phyloP scores from a whole-genome alignment of 2,113 vertebrate species.

The Xerus inauris region DNA sequence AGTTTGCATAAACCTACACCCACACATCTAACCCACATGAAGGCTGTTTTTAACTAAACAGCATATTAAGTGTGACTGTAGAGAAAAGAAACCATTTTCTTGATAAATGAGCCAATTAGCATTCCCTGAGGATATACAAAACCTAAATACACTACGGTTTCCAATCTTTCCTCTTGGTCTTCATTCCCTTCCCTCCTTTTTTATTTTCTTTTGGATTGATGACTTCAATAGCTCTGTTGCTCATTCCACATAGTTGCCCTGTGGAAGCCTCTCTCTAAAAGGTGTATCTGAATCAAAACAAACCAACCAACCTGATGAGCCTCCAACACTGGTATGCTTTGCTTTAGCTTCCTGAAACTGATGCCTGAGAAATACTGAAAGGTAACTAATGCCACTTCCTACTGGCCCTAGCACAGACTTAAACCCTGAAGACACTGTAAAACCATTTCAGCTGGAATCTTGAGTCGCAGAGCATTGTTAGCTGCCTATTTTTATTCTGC shows the following conservation, averaged over 20 bases:
- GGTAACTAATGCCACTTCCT: neutral
- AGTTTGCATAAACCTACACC: slow-evolving; percentile 77
- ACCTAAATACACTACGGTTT: neutral
- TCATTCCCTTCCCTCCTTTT: neutral
- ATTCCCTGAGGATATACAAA: slow-evolving; percentile 30
- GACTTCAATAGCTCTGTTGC: no score
- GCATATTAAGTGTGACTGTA: neutral
- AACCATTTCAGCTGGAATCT: neutral
- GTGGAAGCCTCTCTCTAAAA: neutral
- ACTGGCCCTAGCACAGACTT: no score
- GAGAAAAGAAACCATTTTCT: slow-evolving; percentile 20
- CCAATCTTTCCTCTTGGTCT: neutral
- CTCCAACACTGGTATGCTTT: neutral
- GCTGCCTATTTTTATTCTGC: neutral
- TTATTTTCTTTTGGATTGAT: neutral
- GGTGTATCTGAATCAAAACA: neutral
- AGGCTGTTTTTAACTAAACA: slow-evolving; percentile 49
- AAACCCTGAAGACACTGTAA: neutral
- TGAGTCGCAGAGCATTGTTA: neutral
- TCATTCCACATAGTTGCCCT: neutral
- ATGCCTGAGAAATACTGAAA: neutral
- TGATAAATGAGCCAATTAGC: slow-evolving; percentile 37
- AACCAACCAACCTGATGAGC: neutral
- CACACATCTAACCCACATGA: neutral
- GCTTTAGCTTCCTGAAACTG: neutral